Percentiles rank a stretch among this genome's conserved stretches.
Conservation (phyloP, 2,888 invertebrate genomes). For the Troides helena region DNA sequence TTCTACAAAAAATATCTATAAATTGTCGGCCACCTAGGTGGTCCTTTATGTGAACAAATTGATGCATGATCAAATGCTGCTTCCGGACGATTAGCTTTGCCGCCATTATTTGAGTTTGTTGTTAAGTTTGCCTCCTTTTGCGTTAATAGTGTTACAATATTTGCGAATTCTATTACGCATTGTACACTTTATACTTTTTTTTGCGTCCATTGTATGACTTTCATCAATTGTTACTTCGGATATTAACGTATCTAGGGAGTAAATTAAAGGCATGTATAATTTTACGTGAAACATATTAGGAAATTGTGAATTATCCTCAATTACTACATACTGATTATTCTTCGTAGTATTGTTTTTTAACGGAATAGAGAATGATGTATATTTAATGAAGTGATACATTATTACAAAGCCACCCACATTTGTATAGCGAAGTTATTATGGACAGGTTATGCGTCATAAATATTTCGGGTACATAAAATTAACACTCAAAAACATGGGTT, state of each 20-base stretch:
- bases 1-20: slow-evolving; percentile 35
- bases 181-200: slow-evolving; percentile 59
- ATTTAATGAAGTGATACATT: slow-evolving; percentile 73
- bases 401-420: slow-evolving; percentile 76
- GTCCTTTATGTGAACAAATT: slow-evolving; percentile 62
- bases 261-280: background rate
- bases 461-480: slow-evolving; percentile 80
- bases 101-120: slow-evolving; percentile 77
- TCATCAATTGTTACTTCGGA: slow-evolving; percentile 64
- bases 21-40: slow-evolving; percentile 54
- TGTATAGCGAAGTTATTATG: slow-evolving; percentile 74
- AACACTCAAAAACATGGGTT: slow-evolving; percentile 78
- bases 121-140: slow-evolving; percentile 77
- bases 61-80: slow-evolving; percentile 71
- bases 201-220: slow-evolving; percentile 58
- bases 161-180: slow-evolving; percentile 78
- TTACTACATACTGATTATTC: background rate
- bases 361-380: slow-evolving; percentile 34
- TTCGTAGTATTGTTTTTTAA: background rate
- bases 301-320: background rate
- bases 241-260: slow-evolving; percentile 41
- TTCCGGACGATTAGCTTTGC: slow-evolving; percentile 72
- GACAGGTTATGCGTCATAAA: slow-evolving; percentile 79
- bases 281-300: too few relatives aligned
- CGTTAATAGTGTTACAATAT: slow-evolving; percentile 78